These are phyloP conservation scores for Hycleus cichorii DNA, from an alignment of 1,140 invertebrate species.

Conservation along the genomic window DNA sequence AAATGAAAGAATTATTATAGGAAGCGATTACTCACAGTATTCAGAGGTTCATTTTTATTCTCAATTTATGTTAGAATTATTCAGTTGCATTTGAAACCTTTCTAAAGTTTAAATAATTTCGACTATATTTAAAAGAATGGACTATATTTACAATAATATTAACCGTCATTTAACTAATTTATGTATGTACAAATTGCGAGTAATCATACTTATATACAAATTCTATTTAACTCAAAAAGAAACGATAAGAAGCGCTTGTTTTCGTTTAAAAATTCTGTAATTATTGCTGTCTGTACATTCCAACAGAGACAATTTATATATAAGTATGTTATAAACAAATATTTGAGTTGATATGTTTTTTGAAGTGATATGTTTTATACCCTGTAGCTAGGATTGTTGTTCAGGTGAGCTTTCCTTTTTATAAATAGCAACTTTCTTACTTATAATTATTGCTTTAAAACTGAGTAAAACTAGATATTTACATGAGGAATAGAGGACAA, in stretches of 20 bases:
- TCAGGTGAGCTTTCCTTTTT: constrained; percentile 1
- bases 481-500: no score
- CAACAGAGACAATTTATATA: constrained; percentile 4
- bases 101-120: constrained; percentile 6
- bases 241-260: no score
- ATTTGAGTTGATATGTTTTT: no score
- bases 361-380: constrained; percentile 17
- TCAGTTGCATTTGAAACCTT: constrained; percentile 17
- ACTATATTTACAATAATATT: constrained; percentile 15
- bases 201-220: constrained; percentile 9
- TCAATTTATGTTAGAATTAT: constrained; percentile 11
- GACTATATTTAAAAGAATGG: constrained; percentile 11
- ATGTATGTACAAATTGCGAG: constrained; percentile 9
- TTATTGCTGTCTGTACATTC: no score
- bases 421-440: background rate
- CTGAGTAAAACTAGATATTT: background rate
- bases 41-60: background rate
- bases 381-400: constrained; percentile 13
- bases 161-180: background rate
- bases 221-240: background rate
- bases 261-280: no score
- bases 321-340: background rate
- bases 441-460: constrained; percentile 21
- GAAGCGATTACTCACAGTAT: constrained; percentile 21
- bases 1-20: constrained; percentile 9